Conservation (phyloP, 2,888 invertebrate species). For the Leucophenga maculata region DNA sequence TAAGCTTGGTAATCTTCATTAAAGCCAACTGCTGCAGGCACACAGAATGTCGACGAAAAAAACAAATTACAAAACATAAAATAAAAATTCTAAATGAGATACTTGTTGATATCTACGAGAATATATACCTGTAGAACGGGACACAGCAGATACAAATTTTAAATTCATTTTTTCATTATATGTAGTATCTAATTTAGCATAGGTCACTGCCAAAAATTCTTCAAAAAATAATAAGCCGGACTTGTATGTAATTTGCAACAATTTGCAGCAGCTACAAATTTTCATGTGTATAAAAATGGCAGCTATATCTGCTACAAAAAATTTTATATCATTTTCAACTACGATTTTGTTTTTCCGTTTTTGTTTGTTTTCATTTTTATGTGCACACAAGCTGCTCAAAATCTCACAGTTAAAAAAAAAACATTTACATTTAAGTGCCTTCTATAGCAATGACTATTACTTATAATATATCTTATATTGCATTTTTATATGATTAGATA, state of each 20-base stretch:
- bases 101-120: slow-evolving; percentile 1
- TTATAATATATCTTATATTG: background rate
- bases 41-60: background rate
- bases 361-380: background rate
- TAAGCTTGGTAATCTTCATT: slow-evolving; percentile 41
- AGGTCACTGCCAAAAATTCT: no score
- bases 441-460: background rate
- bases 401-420: slow-evolving; percentile 2
- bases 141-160: background rate
- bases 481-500: slow-evolving; percentile 4
- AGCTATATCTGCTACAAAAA: background rate
- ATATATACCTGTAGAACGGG: background rate
- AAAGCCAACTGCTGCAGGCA: slow-evolving; percentile 30
- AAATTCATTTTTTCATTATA: background rate
- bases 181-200: no score
- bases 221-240: no score
- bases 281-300: background rate
- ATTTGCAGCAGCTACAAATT: background rate
- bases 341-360: background rate
- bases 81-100: background rate
- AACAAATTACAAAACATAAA: background rate
- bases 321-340: background rate
- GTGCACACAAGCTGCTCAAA: slow-evolving; percentile 13
- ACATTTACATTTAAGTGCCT: background rate
- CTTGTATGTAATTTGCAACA: no score